Evolutionary conservation across 30 jellyfish, hydroid and myxozoan species (phyloP).

Genomic region (Cassiopea xamachana): DNA sequence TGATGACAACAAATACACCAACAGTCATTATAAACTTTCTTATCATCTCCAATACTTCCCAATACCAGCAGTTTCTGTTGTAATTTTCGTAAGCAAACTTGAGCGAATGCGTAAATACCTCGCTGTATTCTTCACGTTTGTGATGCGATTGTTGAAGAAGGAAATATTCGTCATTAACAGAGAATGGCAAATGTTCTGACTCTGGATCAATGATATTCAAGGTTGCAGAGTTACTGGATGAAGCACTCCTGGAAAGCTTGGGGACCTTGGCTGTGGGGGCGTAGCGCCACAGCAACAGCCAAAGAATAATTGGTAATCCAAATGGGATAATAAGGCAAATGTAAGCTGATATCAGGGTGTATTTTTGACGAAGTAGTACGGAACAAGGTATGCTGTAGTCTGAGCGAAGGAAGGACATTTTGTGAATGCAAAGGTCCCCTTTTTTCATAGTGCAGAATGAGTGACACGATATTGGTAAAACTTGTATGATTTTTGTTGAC

Average conservation of each 20-base stretch:
- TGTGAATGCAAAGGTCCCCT: conserved; percentile 2
- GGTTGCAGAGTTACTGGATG: neutral
- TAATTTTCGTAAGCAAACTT: conserved; percentile 59
- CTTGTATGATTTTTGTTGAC: conserved; percentile 29
- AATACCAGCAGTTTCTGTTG: conserved; percentile 35
- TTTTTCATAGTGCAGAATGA: conserved; percentile 18
- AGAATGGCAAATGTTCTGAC: neutral
- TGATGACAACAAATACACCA: conserved; percentile 43
- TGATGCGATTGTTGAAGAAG: neutral
- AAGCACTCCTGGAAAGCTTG: neutral
- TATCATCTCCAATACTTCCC: conserved; percentile 64
- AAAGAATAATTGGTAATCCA: conserved; percentile 39
- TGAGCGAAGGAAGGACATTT: conserved; percentile 36
- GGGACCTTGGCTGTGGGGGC: conserved; percentile 9
- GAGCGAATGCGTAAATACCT: conserved; percentile 9
- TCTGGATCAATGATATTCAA: neutral
- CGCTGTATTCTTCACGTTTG: neutral
- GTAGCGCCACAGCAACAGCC: neutral
- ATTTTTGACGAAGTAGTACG: neutral
- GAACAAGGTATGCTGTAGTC: conserved; percentile 49
- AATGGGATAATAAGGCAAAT: conserved; percentile 17
- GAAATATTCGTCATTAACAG: neutral
- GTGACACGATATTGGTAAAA: conserved; percentile 53
- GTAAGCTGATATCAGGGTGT: conserved; percentile 20
- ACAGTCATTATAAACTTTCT: conserved; percentile 59